These are phyloP conservation scores for Etia nguti DNA, from an alignment of 2,113 vertebrate species.

Conservation along the genomic window DNA sequence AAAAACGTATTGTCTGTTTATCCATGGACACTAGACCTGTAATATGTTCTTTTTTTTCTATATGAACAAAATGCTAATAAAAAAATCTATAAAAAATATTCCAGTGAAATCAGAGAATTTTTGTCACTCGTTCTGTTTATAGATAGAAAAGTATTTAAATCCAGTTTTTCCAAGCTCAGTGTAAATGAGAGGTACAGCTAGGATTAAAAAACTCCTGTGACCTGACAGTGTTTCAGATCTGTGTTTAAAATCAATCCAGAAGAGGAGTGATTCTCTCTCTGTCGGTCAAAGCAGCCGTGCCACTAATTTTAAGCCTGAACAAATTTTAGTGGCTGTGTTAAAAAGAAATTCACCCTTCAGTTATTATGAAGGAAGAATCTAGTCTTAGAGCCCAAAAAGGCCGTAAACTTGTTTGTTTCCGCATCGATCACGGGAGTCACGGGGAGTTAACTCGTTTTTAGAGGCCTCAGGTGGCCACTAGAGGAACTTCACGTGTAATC, in stretches of 20 bases:
- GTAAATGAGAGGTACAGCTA: not conserved
- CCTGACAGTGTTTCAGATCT: not conserved
- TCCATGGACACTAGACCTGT: not conserved
- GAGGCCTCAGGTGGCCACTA: not conserved
- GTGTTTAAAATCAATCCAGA: not conserved
- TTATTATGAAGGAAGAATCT: not conserved
- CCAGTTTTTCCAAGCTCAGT: not conserved
- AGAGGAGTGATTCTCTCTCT: not conserved
- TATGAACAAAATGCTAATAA: not conserved
- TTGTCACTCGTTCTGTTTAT: not conserved
- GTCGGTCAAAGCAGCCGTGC: rapidly evolving
- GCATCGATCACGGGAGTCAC: not conserved
- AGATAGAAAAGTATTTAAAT: not conserved
- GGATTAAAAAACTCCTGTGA: not conserved
- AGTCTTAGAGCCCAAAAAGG: not conserved
- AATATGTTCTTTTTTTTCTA: not conserved
- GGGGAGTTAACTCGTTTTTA: not conserved
- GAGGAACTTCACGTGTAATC: not conserved
- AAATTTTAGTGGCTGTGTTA: not conserved
- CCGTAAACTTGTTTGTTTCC: not conserved
- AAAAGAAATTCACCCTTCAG: not conserved
- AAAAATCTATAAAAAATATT: rapidly evolving
- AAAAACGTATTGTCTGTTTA: not conserved
- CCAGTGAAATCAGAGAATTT: not conserved
- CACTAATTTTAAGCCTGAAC: not conserved